Evolutionary conservation across 2,113 vertebrate species (phyloP), one percentile per base, ranked within the genome.

Genomic region (Neofelis nebulosa): DNA sequence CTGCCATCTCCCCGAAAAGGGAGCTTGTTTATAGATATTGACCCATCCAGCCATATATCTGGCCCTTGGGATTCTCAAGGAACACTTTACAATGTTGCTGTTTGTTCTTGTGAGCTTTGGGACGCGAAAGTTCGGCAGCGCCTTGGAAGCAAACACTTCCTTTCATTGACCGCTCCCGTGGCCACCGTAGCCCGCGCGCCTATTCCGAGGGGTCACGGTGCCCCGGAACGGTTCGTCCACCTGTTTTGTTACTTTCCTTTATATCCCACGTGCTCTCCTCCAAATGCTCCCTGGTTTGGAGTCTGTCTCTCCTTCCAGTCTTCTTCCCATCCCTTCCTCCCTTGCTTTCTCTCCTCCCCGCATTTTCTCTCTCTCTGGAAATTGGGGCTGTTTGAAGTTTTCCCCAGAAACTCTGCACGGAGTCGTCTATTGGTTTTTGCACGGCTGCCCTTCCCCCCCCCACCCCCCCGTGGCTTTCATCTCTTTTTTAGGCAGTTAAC

Each of bases 41-140:
- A 41, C n/a, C 31, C 73, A 14, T 0, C 0, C 8, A n/a, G 41
- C 0, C 0, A 11, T 10, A 0, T 3, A 10, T 29, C 52, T 61
- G 41, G 25, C n/a, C 7, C 76, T 71, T 69, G 61, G 4, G 38
- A 81, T 36, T 96, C 87, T 57, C 14, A 2, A 65, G 10, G 38
- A 66, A 36, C 18, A 3, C 55, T 31, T 66, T 14, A 5, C 21
- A 74, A 9, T 52, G 21, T 52, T n/a, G 73, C 41, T 36, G 13
- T 63, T 73, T 73, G 27, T 66, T 82, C 71, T 82, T 0, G 4
- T n/a, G 86, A 74, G 45, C 50, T 18, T 15, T 61, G 57, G 38
- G 41, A 33, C 18, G 29, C 2, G 14, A 33, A 81, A 69, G 11
- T 27, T 19, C 55, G 36, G 25, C 19, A 27, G 38, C 1, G 11